Base-by-base conservation (phyloP, 2,113 vertebrate genomes). In the Periophthalmodon schlosseri region DNA sequence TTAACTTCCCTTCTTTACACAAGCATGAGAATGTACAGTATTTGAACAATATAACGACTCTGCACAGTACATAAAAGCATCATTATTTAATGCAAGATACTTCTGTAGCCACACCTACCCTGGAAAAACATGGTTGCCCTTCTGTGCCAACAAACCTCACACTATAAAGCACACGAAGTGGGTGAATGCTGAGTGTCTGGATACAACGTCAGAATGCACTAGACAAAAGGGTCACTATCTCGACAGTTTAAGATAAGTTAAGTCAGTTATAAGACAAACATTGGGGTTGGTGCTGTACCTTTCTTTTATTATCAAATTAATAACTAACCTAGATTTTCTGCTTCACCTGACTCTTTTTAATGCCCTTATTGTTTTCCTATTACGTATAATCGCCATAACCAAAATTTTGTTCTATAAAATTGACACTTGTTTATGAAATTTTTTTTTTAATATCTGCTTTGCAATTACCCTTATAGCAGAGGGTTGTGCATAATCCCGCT, bases 401-500 rank as follows among this genome's bases (percentile, higher is more conserved):
- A 61, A 71, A 64, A 57, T 7, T 49, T 16, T 69, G 23, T 54
- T 83, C 66, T 33, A 72, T 54, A 15, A 67, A 67, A 70, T 56
- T 2, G 66, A 74, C 75, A 57, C 57, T 21, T 16, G 72, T 77
- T 71, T 36, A 4, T 63, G 36, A 16, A 52, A 23, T 78, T 63
- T 0, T 5, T 28, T 50, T 52, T 49, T 49, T 72, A 68, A 79
- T 80, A 84, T 79, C 54, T 49, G 56, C 66, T 76, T 86, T 81
- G 72, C 78, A 90, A 87, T 89, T 74, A 83, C 54, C 77, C 70
- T 89, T 80, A 87, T 60, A 71, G 81, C 73, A 18, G 9, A 54
- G 49, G 82, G 83, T 84, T 80, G 78, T 75, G 33, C 58, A 68
- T 86, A 91, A 89, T 81, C 84, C 81, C 44, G 18, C 23, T 73